Evolutionary conservation across 2,888 invertebrate species (phyloP), one percentile per base, ranked within the genome.

Genomic region (Oscheius sp.): DNA sequence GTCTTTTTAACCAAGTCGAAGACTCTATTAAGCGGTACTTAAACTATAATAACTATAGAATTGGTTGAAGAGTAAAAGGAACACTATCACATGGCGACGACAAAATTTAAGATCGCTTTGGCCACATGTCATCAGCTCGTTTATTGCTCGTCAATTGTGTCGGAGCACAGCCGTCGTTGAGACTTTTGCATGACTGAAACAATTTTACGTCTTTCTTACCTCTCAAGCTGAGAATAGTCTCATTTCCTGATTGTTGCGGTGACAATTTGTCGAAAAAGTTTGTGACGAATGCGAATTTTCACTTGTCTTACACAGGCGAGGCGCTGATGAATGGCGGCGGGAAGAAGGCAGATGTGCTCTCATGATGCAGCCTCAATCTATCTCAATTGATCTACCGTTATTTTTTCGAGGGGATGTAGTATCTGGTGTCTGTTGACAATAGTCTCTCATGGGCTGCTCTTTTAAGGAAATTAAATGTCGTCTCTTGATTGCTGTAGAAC

Each of bases 111-210:
- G 48, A 47, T 51, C 48, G 65, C 65, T 47, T 42, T 42, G 53
- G 68, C 53, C 53, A 53, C 68, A 53, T 68, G 68, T 68, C 68
- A 68, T 68, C 55, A n/a, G 53, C 37, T 55, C 68, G 68, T 68
- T 68, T 68, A 68, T 68, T 68, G 68, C 68, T 55, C 68, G 68
- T 68, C 68, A 68, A 68, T 68, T 68, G 68, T 68, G 68, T 68
- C 68, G 53, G 32, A 55, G 29, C 51, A 53, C 68, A 53, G 68
- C 53, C 68, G 55, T 29, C 68, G 48, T 63, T 63, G 47, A 48
- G 63, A 63, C 63, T 63, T 63, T 63, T 63, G 47, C 63, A 48
- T 63, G 63, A 63, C 63, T 37, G 60, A 63, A 48, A 48, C 63
- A 48, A 29, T 63, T 29, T 47, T 63, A 63, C 63, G 48, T 63